Evolutionary conservation across 2,113 vertebrate species (phyloP).

Genomic region (Hypomesus transpacificus): DNA sequence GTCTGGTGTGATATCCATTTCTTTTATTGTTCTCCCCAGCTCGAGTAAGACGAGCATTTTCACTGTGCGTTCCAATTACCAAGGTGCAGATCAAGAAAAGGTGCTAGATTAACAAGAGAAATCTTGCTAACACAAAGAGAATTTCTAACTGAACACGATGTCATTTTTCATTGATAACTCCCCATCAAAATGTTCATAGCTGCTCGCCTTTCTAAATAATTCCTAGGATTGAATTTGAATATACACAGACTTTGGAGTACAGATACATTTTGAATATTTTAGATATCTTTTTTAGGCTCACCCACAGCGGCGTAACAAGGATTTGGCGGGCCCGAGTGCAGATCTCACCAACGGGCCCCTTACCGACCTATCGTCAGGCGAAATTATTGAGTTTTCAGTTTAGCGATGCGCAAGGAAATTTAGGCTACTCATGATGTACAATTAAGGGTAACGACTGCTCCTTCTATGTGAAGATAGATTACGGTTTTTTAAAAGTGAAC

Average conservation of each 20-base stretch:
- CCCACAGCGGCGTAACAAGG: too few species aligned
- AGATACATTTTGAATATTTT: slow-evolving; percentile 62
- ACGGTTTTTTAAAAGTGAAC: too few species aligned
- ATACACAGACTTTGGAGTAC: slow-evolving; percentile 26
- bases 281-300: slow-evolving; percentile 47
- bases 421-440: too few species aligned
- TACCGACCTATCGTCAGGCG: too few species aligned
- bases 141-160: slow-evolving; percentile 75
- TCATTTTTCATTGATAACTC: slow-evolving; percentile 70
- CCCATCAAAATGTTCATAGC: slow-evolving; percentile 49
- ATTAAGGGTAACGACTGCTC: too few species aligned
- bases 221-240: slow-evolving; percentile 66
- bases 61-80: slow-evolving; percentile 66
- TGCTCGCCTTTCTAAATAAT: slow-evolving; percentile 61
- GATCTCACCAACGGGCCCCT: too few species aligned
- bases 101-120: slow-evolving; percentile 72
- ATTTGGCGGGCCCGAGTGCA: too few species aligned
- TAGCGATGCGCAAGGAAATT: too few species aligned
- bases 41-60: slow-evolving; percentile 55
- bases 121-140: slow-evolving; percentile 75
- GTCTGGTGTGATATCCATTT: slow-evolving; percentile 65
- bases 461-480: too few species aligned
- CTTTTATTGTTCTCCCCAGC: slow-evolving; percentile 68
- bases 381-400: too few species aligned
- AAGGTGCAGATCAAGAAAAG: slow-evolving; percentile 70